Conservation (phyloP, 1,140 invertebrate genomes). For the Chironomus striatipennis region DNA sequence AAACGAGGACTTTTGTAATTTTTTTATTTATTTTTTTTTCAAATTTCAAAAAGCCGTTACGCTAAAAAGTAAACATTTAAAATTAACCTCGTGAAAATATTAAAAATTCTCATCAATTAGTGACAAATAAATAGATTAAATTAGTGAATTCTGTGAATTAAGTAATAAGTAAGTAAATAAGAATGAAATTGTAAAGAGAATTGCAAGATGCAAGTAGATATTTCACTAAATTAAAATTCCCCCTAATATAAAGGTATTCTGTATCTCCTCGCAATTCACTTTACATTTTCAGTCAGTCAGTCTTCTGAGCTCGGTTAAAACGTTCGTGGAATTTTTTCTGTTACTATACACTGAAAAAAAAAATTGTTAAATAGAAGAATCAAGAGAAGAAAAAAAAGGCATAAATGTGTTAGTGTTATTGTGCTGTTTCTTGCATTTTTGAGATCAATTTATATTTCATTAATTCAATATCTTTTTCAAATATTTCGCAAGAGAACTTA, state of each 20-base stretch:
- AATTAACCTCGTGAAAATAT: not conserved
- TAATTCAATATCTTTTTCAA: not conserved
- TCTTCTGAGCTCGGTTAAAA: not conserved
- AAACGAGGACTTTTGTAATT: no score
- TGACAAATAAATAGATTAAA: not conserved
- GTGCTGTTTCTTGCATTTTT: constrained; percentile 13
- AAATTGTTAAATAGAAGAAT: not conserved
- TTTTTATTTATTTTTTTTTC: no score
- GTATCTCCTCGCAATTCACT: not conserved
- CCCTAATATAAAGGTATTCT: not conserved
- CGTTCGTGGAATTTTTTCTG: not conserved
- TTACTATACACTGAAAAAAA: not conserved
- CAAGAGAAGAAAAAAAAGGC: not conserved
- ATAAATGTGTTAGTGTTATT: constrained; percentile 14
- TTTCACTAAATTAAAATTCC: not conserved
- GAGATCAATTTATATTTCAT: not conserved
- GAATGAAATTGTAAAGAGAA: not conserved
- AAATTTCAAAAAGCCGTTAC: not conserved
- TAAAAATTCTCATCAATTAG: not conserved
- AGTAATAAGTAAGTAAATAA: not conserved
- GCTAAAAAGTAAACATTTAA: no score
- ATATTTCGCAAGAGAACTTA: not conserved
- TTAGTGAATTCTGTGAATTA: not conserved
- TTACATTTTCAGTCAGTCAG: not conserved
- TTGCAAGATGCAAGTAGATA: not conserved